Percentiles rank a stretch among this genome's conserved stretches.
Conservation (phyloP, 2,113 vertebrate species). For the Gavia stellata region DNA sequence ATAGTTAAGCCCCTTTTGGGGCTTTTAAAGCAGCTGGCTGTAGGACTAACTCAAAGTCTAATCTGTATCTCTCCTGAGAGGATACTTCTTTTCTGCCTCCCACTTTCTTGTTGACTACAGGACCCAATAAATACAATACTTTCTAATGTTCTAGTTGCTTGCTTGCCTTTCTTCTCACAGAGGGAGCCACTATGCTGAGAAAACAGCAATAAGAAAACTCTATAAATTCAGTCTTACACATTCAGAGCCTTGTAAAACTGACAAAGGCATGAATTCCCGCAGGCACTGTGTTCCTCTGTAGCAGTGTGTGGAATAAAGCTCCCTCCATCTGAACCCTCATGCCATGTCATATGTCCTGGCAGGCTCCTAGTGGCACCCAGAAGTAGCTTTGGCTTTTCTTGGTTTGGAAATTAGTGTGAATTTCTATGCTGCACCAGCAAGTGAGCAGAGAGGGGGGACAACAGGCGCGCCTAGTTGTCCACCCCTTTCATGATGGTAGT, state of each 20-base stretch:
- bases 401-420: not conserved
- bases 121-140: slow-evolving; percentile 9
- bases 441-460: not conserved
- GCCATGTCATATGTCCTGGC: not conserved
- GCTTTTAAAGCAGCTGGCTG: slow-evolving; percentile 14
- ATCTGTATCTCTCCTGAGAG: slow-evolving; percentile 3
- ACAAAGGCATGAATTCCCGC: not conserved
- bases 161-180: not conserved
- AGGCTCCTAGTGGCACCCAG: not conserved
- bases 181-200: not conserved
- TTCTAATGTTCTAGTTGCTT: not conserved
- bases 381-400: not conserved
- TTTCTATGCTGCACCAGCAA: not conserved
- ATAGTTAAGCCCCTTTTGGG: not conserved
- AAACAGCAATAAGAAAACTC: slow-evolving; percentile 14
- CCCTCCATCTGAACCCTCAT: not conserved
- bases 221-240: not conserved
- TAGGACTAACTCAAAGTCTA: slow-evolving; percentile 7
- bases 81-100: not conserved
- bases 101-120: not conserved
- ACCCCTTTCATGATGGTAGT: not conserved
- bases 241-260: not conserved
- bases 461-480: not conserved
- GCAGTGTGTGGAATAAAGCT: not conserved
- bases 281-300: not conserved